These are phyloP conservation scores for Misgurnus mizolepis DNA, from an alignment of 2,113 vertebrate genomes.

Conservation along the genomic window DNA sequence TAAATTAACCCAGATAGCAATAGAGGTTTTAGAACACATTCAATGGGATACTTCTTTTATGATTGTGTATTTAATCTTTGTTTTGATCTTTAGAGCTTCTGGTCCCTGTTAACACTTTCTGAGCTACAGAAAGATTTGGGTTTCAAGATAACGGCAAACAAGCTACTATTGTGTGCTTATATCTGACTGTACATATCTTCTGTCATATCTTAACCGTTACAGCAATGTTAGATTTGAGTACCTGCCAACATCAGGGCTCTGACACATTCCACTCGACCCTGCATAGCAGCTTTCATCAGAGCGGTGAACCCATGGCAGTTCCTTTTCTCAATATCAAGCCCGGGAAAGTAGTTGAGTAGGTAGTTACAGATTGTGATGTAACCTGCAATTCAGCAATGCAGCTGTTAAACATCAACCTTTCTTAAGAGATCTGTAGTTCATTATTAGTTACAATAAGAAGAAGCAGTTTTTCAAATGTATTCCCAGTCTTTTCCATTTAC, in stretches of 20 bases:
- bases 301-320: constrained; percentile 92
- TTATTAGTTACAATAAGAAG: neutral
- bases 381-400: constrained; percentile 71
- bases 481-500: neutral
- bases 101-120: too few relatives aligned
- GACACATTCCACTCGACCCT: constrained; percentile 89
- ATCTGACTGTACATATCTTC: too few relatives aligned
- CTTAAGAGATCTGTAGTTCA: neutral
- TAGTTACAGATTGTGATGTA: constrained; percentile 93
- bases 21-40: too few relatives aligned
- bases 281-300: constrained; percentile 96
- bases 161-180: too few relatives aligned
- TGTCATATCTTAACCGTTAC: neutral
- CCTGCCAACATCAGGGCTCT: constrained; percentile 92
- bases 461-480: neutral
- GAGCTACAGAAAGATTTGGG: too few relatives aligned
- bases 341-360: constrained; percentile 90
- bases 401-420: neutral
- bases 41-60: too few relatives aligned
- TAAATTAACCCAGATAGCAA: too few relatives aligned
- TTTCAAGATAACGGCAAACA: too few relatives aligned
- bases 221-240: constrained; percentile 55
- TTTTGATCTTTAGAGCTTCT: too few relatives aligned
- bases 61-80: too few relatives aligned
- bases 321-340: constrained; percentile 89